Percentiles rank a stretch among this genome's conserved stretches.
Evolutionary conservation across 2,888 invertebrate species (phyloP).

Genomic region (Chalcis sispes): DNA sequence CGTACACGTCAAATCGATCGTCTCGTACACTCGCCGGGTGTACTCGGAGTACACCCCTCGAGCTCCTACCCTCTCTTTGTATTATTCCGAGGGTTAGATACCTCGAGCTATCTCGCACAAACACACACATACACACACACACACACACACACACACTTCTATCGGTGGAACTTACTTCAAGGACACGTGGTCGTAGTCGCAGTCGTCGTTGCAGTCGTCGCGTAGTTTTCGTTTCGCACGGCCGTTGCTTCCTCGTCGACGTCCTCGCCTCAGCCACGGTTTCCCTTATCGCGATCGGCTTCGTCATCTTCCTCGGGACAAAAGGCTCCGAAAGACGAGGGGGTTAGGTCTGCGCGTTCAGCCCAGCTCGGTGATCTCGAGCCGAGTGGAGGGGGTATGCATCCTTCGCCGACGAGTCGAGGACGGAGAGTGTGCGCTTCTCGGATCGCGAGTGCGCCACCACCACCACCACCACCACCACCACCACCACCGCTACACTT

Average conservation of each 20-base stretch:
- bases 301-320: conserved; percentile 5
- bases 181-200: not conserved
- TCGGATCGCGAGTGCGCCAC: conserved; percentile 38
- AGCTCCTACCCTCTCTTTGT: too few relatives aligned
- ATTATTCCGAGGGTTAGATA: too few relatives aligned
- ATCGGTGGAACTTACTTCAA: not conserved
- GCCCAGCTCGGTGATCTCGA: conserved; percentile 31
- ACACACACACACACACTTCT: too few relatives aligned
- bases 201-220: not conserved
- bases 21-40: too few relatives aligned
- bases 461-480: conserved; percentile 17
- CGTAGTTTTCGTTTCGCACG: too few relatives aligned
- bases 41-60: too few relatives aligned
- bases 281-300: not conserved
- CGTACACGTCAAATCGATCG: too few relatives aligned
- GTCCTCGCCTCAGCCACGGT: too few relatives aligned
- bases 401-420: conserved; percentile 60
- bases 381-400: conserved; percentile 45
- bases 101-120: too few relatives aligned
- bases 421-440: conserved; percentile 55
- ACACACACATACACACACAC: too few relatives aligned
- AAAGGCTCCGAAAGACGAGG: not conserved
- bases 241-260: too few relatives aligned
- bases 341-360: not conserved
- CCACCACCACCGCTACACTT: not conserved